Evolutionary conservation across 2,797 vertebrate species (phyloP).

Genomic region (Necrosyrtes monachus): DNA sequence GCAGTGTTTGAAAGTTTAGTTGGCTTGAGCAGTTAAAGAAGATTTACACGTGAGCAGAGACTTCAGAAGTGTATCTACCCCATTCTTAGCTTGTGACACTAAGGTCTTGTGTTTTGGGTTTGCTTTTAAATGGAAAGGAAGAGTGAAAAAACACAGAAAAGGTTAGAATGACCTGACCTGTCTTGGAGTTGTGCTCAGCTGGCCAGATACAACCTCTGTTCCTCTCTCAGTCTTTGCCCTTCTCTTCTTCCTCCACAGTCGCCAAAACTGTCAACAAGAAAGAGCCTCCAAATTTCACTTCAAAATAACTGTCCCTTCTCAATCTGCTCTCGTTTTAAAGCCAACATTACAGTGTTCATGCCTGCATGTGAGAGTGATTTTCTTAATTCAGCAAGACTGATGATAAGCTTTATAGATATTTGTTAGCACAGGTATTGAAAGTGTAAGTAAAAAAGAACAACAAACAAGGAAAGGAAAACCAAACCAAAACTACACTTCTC

Average conservation of each 20-base stretch:
- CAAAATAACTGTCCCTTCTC: background rate
- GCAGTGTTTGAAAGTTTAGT: background rate
- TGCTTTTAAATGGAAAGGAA: background rate
- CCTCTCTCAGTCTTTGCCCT: background rate
- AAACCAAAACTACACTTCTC: background rate
- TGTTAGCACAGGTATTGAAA: background rate
- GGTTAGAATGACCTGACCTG: background rate
- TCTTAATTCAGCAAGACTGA: background rate
- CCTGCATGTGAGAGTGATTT: background rate
- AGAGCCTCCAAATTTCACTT: background rate
- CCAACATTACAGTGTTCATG: background rate
- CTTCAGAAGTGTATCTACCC: background rate
- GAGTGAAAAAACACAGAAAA: background rate
- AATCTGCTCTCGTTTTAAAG: background rate
- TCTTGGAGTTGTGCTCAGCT: background rate
- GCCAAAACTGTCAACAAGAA: background rate
- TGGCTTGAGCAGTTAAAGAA: background rate
- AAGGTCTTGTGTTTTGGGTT: background rate
- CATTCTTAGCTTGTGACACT: background rate
- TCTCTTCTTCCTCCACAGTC: background rate
- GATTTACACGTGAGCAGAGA: background rate
- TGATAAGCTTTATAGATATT: background rate
- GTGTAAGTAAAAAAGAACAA: background rate
- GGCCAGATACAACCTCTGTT: background rate
- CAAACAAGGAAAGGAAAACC: background rate